Base-by-base conservation (phyloP, 37 sponge, comb jelly and placozoan genomes). In the Crambe crambe region DNA sequence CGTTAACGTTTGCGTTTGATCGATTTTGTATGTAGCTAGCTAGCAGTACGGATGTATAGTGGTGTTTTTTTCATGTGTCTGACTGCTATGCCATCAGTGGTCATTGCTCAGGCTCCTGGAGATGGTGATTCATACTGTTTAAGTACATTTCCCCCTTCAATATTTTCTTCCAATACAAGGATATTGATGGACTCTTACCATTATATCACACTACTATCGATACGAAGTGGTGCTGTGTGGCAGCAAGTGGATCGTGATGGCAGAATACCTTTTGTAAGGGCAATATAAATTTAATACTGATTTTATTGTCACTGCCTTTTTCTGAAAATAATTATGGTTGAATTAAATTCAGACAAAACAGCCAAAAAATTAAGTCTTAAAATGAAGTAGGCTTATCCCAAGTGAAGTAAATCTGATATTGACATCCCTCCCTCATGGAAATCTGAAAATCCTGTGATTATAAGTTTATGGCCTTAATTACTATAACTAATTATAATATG, bases 151-250 rank as follows among this genome's bases (percentile, higher is more conserved):
- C n/a, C n/a, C 68, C 8, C 36, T 67, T 2, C 68, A 1, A 37
- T 10, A 56, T 58, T 37, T 27, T 40, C 81, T 31, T 0, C 61
- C 22, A 70, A 71, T 3, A 59, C 22, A 10, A 58, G 27, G 72
- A 34, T 58, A 30, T 30, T 80, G 60, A 80, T 80, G 81, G 81
- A 80, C 72, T 80, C 81, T 58, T 40, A 36, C 41, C n/a, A 80
- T 70, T 80, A 80, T 42, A 23, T 25, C 15, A 9, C 15, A 8
- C 38, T 77, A 42, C 42, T 77, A 65, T 2, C 3, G 31, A 17
- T 30, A 31, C 66, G 12, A 25, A 23, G 17, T 4, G 3, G n/a
- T 64, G 4, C 42, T 43, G 31, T 42, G 6, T 77, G 78, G 78
- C 64, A 64, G 47, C 9, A 25, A 10, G 43, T 77, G 65, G 78